Evolutionary conservation across 2,888 invertebrate species (phyloP), one percentile per base, ranked within the genome.

Genomic region (Marasmarcha lunaedactyla): DNA sequence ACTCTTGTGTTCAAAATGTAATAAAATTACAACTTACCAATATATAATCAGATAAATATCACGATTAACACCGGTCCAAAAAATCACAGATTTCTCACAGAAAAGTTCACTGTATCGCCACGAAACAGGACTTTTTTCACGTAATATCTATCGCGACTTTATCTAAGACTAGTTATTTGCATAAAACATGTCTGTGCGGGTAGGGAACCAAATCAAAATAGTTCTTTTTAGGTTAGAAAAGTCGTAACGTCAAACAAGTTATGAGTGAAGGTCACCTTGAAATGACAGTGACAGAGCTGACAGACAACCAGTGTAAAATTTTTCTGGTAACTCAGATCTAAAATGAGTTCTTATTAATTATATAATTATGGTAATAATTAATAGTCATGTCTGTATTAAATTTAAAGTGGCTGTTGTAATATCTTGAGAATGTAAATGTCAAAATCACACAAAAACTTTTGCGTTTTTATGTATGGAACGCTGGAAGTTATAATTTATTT

Each of bases 201-300:
- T 79, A 79, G 74, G 52, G 7, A 68, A 62, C 63, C 58, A 67
- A 74, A 71, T 59, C 54, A 64, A 64, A 71, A 68, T 71, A 71
- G 45, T 61, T 63, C n/a, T 20, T 64, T 60, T 50, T 62, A 68
- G 68, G 60, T 60, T 61, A 70, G 52, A 46, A 67, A 60, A n/a
- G n/a, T n/a, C n/a, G n/a, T n/a, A n/a, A 72, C 65, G 77, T 81
- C 81, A 77, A 78, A 72, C 59, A 51, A 40, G 57, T 49, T 54
- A 46, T 43, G 46, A 47, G 33, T 63, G 68, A 76, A 78, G 81
- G 79, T 81, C 78, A 81, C 81, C 81, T 81, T 81, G 65, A 71
- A 58, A 37, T 74, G 74, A 73, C 74, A 69, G 43, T 45, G 39
- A 40, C 46, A 39, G 42, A 13, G n/a, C n/a, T n/a, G n/a, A n/a